Evolutionary conservation across 2,113 vertebrate species (phyloP), one percentile per base, ranked within the genome.

Genomic region (Tenrec ecaudatus): DNA sequence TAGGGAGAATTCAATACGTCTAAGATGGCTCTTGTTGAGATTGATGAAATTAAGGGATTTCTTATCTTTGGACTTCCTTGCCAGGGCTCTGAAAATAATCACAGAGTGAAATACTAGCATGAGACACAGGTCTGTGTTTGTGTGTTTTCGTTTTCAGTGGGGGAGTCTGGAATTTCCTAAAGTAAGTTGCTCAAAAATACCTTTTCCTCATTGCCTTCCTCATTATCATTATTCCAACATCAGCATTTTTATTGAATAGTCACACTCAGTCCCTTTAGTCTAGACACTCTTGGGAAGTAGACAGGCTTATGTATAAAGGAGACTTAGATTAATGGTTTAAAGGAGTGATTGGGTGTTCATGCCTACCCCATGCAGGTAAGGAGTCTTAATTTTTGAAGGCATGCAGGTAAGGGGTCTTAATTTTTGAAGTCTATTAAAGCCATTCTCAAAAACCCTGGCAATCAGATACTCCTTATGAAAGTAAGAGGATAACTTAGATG

Each of bases 1-100:
- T 95, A 68, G 95, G 53, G 76, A 79, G 47, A 95, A 95, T 93
- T 88, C 71, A 94, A 23, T 93, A 92, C 92, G 82, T 87, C 40
- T 33, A 92, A 88, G 82, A 73, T 71, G 23, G 33, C n/a, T 90
- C 76, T 90, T 94, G 22, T 93, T 88, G 85, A 76, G 78, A 93
- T 16, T 86, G 90, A 90, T 94, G 43, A 94, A 92, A 89, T 95
- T 80, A 94, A 95, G 57, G 64, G 10, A 31, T 91, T 92, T 91
- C 66, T 92, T 86, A 33, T 81, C 66, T 93, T 89, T 62, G 20
- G 57, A 58, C 68, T 85, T 91, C 62, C 22, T 83, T 89, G 90
- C 68, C 20, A 76, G 87, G 68, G n/a, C 33, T 31, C 95, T 91
- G 75, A 89, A 87, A 94, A 89, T 85, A 82, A 84, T 92, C 60